Base-by-base conservation (phyloP, 2,797 vertebrate genomes). In the Peromyscus aztecus region DNA sequence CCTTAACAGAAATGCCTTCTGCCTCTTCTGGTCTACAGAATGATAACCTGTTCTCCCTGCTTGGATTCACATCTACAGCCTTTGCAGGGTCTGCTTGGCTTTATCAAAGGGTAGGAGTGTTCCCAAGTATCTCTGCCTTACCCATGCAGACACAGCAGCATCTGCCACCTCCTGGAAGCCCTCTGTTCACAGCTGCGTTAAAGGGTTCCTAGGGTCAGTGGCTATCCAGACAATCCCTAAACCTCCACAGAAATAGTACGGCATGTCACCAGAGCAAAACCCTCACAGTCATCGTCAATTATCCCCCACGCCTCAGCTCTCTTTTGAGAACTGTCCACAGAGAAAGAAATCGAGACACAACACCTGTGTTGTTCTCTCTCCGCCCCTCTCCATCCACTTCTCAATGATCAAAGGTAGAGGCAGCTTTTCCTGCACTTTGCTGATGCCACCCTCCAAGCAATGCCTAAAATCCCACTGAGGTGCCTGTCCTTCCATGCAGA, bases 401-500 rank as follows among this genome's bases (percentile, higher is more conserved):
- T 19, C 37, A 23, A 88, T 88, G 57, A 91, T n/a, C 55, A 90
- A 92, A 95, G 78, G 9, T 55, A 92, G 57, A 91, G 40, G n/a
- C 9, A 23, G 69, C n/a, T 86, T 89, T 49, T 43, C 0, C 4
- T 61, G 69, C 14, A 34, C 0, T 5, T 37, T 6, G 9, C 81
- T 82, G 76, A 75, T 0, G 34, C 65, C 12, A 37, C 46, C 34
- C 46, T 82, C 52, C 55, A 86, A 61, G 77, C n/a, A 40, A 61
- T 11, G 4, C 76, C 91, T 93, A 73, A 24, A 92, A 71, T 23
- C 29, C 14, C 2, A 17, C 73, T 34, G 23, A 77, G 43, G 12
- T 2, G 6, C 14, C 23, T 78, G 57, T 57, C 52, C 52, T 65
- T 88, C 61, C 46, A 6, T 2, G 4, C 3, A 43, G 77, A 65